Evolutionary conservation across 2,797 vertebrate species (phyloP).

Genomic region (Galagoides demidoff): DNA sequence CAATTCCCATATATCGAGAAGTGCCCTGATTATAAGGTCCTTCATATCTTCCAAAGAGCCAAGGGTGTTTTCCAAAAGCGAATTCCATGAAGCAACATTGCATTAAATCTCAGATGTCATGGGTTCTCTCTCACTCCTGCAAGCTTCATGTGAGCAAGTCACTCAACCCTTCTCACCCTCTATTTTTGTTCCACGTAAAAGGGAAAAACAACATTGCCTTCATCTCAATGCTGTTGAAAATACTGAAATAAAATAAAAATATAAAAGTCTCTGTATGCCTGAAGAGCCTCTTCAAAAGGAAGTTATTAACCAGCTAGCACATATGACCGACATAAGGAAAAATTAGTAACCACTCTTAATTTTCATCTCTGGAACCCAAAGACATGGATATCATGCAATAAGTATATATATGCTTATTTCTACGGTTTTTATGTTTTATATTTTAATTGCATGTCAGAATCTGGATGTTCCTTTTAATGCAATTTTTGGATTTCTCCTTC

Average conservation of each 20-base stretch:
- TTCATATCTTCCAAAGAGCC: neutral
- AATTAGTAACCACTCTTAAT: neutral
- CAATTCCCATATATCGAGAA: neutral
- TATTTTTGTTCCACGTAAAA: neutral
- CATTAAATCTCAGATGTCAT: neutral
- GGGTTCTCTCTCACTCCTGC: neutral
- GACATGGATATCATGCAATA: neutral
- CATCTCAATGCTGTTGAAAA: neutral
- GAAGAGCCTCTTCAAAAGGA: neutral
- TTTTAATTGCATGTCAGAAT: neutral
- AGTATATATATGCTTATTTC: neutral
- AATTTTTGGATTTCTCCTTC: neutral
- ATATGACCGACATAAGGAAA: neutral
- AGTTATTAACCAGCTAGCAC: neutral
- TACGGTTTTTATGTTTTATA: neutral
- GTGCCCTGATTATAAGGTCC: neutral
- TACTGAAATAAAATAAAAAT: neutral
- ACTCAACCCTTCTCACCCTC: neutral
- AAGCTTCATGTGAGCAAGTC: neutral
- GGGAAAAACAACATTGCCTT: neutral
- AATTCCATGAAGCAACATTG: neutral
- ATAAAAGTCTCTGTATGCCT: neutral
- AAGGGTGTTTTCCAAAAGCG: neutral
- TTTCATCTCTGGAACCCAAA: neutral
- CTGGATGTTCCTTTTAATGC: neutral